Evolutionary conservation across 2,113 vertebrate species (phyloP).

Genomic region (Sula dactylatra): DNA sequence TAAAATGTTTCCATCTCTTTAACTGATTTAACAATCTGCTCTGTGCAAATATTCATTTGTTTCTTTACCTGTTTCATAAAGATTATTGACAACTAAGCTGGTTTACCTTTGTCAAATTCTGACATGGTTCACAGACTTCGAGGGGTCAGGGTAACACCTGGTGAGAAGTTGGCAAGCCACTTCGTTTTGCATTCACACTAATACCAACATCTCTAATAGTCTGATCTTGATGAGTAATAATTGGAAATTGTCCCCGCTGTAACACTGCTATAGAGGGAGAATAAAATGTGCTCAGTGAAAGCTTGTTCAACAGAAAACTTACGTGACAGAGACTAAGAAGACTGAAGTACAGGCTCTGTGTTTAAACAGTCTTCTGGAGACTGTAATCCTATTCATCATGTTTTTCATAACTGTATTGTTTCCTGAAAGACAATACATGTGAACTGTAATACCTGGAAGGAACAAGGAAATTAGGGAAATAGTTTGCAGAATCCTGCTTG

Average conservation of each 20-base stretch:
- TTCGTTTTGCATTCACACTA: fast-evolving
- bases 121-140: background rate
- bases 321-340: background rate
- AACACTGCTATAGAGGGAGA: background rate
- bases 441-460: background rate
- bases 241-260: background rate
- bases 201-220: background rate
- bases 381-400: background rate
- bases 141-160: background rate
- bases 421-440: background rate
- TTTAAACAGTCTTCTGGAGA: background rate
- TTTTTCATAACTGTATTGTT: background rate
- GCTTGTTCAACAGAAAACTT: background rate
- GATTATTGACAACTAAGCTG: background rate
- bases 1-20: background rate
- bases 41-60: background rate
- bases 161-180: background rate
- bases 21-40: background rate
- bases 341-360: background rate
- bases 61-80: background rate
- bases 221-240: background rate
- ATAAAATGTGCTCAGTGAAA: background rate
- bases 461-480: background rate
- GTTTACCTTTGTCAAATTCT: background rate
- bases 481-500: background rate